Conservation (phyloP, 2,113 vertebrate species). For the Anser brachyrhynchus region DNA sequence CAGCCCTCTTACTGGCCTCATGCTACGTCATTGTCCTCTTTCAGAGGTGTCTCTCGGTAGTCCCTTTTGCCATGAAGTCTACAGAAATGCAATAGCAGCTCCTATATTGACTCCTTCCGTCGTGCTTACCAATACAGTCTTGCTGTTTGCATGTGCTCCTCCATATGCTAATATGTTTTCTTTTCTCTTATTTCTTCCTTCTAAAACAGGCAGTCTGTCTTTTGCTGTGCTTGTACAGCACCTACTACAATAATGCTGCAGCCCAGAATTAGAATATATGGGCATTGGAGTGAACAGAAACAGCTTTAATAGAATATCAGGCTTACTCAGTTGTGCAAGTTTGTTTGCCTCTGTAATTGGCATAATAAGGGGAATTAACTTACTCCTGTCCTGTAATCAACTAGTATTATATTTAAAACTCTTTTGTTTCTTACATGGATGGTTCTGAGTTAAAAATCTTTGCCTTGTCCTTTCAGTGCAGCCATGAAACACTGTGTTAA, state of each 20-base stretch:
- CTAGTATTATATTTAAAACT: neutral
- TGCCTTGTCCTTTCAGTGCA: neutral
- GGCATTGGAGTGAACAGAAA: neutral
- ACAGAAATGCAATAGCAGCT: neutral
- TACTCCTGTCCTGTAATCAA: neutral
- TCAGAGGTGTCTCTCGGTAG: neutral
- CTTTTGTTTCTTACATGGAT: neutral
- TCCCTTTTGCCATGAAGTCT: neutral
- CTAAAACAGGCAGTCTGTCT: neutral
- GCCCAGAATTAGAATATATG: neutral
- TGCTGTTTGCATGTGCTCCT: neutral
- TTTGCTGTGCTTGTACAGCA: neutral
- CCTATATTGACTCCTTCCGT: neutral
- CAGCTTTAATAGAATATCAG: neutral
- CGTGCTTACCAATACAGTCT: neutral
- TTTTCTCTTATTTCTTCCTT: neutral
- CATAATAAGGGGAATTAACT: neutral
- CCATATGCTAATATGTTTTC: neutral
- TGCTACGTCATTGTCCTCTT: neutral
- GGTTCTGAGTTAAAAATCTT: neutral
- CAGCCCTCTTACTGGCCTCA: neutral
- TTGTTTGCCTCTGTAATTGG: neutral
- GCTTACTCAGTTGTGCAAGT: neutral
- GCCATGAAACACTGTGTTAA: neutral
- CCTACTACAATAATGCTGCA: neutral